Evolutionary conservation across 2,888 invertebrate species (phyloP), one percentile per base, ranked within the genome.

Genomic region (Aethes cnicana): DNA sequence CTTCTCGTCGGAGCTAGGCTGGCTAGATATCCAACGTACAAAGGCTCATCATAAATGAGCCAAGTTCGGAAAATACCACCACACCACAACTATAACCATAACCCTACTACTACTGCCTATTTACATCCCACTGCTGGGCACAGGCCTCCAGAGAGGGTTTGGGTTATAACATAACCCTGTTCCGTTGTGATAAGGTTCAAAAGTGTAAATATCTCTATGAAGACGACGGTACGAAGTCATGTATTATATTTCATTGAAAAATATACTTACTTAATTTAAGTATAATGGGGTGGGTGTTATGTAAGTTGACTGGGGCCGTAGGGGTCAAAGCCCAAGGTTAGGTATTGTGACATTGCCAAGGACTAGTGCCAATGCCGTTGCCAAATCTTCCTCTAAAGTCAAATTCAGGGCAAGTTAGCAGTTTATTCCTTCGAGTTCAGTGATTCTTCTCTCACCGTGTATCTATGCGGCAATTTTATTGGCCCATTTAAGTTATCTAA

Each of bases 341-440:
- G 35, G 42, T 33, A 43, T 54, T 48, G 46, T 54, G 36, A 56
- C 54, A 46, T 54, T 54, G 39, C 37, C 30, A 42, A 47, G 47
- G 47, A 23, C 41, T 37, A 21, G 30, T 23, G 16, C 14, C 35
- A 28, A 28, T 23, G 9, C 11, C 37, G 46, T 12, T 39, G 52
- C 46, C 39, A 46, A 52, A 26, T 46, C 32, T 39, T 46, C 32
- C 52, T 46, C 44, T 52, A 53, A 58, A 39, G 60, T 57, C 55
- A 54, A 42, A 12, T 57, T 47, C 18, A 55, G 57, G 59, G 52
- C 57, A 28, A 55, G 12, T 33, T 39, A 32, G 52, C 33, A 25
- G 39, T 46, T n/a, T 46, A 52, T 33, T 41, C 17, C 35, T 21
- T n/a, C 4, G 39, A 47, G 41, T 53, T 53, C 53, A 47, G 18